phyloP scores from a whole-genome alignment of 2,113 vertebrate species.

The Xenotilapia leptura region DNA sequence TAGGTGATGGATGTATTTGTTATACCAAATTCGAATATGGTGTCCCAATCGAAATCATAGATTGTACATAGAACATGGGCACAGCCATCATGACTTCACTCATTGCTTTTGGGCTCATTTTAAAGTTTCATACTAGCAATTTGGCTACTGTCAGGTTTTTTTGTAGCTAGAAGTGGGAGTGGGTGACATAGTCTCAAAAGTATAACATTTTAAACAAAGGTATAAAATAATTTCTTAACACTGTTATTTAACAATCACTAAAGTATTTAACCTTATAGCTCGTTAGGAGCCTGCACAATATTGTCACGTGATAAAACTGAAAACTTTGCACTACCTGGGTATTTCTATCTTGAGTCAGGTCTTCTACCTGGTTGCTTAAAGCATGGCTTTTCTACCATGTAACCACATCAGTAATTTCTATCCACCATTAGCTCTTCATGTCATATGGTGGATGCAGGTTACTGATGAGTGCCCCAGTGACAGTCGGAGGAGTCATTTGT shows the following conservation, averaged over 20 bases:
- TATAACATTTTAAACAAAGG: not conserved
- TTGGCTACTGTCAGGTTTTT: not conserved
- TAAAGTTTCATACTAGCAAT: not conserved
- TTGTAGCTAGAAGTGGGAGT: not conserved
- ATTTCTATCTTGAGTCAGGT: not conserved
- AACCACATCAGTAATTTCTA: not conserved
- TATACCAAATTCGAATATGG: not conserved
- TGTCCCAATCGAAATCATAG: not conserved
- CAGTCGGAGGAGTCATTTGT: no score
- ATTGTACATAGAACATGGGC: not conserved
- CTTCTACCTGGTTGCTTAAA: not conserved
- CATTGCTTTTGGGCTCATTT: not conserved
- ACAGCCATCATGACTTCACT: not conserved
- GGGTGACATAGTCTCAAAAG: not conserved
- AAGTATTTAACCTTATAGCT: not conserved
- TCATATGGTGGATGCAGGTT: no score
- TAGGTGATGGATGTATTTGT: not conserved
- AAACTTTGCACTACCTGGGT: not conserved
- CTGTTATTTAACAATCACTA: not conserved
- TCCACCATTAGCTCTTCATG: not conserved
- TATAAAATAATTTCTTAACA: not conserved
- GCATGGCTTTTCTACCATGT: not conserved
- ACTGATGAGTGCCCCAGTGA: no score
- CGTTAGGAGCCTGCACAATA: not conserved
- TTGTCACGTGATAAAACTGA: not conserved